Percentiles rank a stretch among this genome's conserved stretches.
phyloP scores from a whole-genome alignment of 2,888 invertebrate genomes.

The Noctua janthe region DNA sequence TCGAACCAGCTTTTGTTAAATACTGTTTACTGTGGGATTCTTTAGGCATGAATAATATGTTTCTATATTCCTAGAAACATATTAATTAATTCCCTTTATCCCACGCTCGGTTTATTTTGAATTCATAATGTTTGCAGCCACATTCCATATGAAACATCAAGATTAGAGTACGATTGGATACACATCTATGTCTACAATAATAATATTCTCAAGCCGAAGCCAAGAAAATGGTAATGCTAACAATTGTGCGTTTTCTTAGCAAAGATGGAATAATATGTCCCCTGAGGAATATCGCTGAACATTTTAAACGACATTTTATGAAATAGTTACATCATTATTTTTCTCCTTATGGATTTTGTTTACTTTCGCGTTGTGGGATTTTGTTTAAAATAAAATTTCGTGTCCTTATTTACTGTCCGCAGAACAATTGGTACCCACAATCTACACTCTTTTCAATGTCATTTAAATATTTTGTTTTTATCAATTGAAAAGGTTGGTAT shows the following conservation, averaged over 20 bases:
- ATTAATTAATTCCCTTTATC: neutral
- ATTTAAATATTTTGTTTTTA: neutral
- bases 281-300: slow-evolving; percentile 30
- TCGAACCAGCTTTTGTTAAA: neutral
- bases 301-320: neutral
- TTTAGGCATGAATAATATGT: neutral
- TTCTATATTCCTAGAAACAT: neutral
- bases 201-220: slow-evolving; percentile 43
- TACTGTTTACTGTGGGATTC: neutral
- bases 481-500: neutral
- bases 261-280: slow-evolving; percentile 13
- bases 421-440: neutral
- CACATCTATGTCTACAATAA: slow-evolving; percentile 41
- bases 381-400: neutral
- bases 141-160: slow-evolving; percentile 57
- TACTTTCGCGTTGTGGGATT: neutral
- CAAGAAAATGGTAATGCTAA: slow-evolving; percentile 23
- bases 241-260: slow-evolving; percentile 55
- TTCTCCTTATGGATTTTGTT: neutral
- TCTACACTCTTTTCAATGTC: neutral
- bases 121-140: slow-evolving; percentile 64
- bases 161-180: slow-evolving; percentile 51
- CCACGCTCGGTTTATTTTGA: neutral
- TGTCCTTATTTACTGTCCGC: neutral
- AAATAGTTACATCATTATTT: neutral